Evolutionary conservation across 2,888 invertebrate genomes (phyloP), one percentile per base, ranked within the genome.

Genomic region (Autographa gamma): DNA sequence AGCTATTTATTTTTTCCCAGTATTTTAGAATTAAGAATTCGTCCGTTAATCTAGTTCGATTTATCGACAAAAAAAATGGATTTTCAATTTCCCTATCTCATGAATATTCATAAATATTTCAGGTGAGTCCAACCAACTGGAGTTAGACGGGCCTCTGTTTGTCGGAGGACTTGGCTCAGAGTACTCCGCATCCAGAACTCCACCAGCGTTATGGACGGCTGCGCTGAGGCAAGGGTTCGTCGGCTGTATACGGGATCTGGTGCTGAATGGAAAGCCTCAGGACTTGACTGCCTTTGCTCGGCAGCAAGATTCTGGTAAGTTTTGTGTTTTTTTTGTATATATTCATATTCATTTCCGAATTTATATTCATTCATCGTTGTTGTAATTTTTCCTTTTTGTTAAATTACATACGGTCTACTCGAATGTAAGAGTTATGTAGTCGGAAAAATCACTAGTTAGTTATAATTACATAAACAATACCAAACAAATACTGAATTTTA

Each of bases 171-270:
- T 98, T 16, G 98, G 98, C 0, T 97, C 98, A 0, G 97, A 97
- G 41, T 98, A 98, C 89, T 97, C 97, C 1, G 97, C 97, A 32
- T 96, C 97, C 9, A 96, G 97, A 59, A 97, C 98, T 65, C 98
- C 99, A 0, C 96, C 98, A 2, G 98, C 98, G 19, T 95, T 99
- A 73, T 99, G 99, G 99, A 98, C 98, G 0, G 98, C 98, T 0
- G 97, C 98, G 9, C 93, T 99, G 66, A 96, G 98, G 71, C 97
- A 98, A 86, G 99, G 99, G 31, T 99, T 98, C 90, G 99, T 99
- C 9, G 99, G 99, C 2, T 99, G 99, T 91, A 96, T 99, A 88
- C 96, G 98, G 80, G 99, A 99, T 90, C 96, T 99, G 85, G 97
- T 98, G 80, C 96, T 99, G 87, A 98, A 99, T 90, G 98, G 98